Conservation (phyloP, 2,888 invertebrate genomes). For the Polydrusus tereticollis region DNA sequence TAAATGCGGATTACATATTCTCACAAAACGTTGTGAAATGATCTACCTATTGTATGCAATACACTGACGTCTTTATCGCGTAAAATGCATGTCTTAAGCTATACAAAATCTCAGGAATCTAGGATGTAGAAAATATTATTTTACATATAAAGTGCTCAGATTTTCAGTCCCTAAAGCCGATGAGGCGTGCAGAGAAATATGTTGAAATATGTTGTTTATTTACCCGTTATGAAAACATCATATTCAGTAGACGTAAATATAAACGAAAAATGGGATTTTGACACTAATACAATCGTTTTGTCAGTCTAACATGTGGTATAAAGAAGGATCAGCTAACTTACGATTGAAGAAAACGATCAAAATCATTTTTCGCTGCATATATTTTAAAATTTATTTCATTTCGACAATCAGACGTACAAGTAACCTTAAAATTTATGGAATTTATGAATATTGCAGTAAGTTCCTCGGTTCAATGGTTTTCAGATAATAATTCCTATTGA, state of each 20-base stretch:
- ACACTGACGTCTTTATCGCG: conserved; percentile 8
- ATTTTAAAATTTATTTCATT: too few relatives aligned
- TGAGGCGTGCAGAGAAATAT: conserved; percentile 31
- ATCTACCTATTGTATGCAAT: not conserved
- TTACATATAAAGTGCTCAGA: conserved; percentile 45
- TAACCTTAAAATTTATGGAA: too few relatives aligned
- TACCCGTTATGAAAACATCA: conserved; percentile 30
- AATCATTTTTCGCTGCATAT: not conserved
- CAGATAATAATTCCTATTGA: too few relatives aligned
- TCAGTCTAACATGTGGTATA: conserved; percentile 12
- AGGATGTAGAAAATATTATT: conserved; percentile 42
- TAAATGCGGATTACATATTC: too few relatives aligned
- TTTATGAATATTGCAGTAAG: too few relatives aligned
- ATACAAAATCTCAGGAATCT: conserved; percentile 16
- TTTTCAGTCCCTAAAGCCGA: conserved; percentile 27
- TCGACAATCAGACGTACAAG: too few relatives aligned
- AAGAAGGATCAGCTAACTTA: not conserved
- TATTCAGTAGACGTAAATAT: conserved; percentile 18
- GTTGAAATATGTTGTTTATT: conserved; percentile 44
- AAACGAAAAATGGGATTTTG: conserved; percentile 18
- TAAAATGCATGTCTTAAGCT: conserved; percentile 33
- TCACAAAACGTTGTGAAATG: not conserved
- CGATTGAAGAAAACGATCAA: not conserved
- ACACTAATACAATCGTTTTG: conserved; percentile 40
- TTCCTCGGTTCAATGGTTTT: too few relatives aligned